Evolutionary conservation across 2,797 vertebrate genomes (phyloP).

Genomic region (Atherinosoma microstoma): DNA sequence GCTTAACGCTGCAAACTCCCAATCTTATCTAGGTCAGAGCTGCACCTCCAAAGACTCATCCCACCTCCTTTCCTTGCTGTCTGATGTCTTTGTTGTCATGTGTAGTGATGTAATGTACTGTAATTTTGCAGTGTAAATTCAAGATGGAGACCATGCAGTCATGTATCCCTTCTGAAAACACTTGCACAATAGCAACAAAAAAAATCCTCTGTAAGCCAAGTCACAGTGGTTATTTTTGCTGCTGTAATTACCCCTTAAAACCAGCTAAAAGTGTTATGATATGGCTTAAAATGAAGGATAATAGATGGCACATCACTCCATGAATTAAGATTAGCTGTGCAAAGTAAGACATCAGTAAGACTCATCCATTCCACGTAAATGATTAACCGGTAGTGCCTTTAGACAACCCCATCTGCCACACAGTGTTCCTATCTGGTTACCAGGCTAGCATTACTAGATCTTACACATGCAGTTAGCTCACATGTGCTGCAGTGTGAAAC

Average conservation of each 20-base stretch:
- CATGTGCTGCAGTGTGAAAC: slow-evolving; percentile 35
- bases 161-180: slow-evolving; percentile 20
- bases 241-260: slow-evolving; percentile 26
- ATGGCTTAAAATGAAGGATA: not conserved
- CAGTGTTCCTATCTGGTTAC: slow-evolving; percentile 73
- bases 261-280: not conserved
- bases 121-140: slow-evolving; percentile 67
- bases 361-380: slow-evolving; percentile 50
- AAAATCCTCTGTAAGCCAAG: slow-evolving; percentile 24
- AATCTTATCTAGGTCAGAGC: slow-evolving; percentile 81
- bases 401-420: slow-evolving; percentile 39
- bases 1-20: slow-evolving; percentile 51
- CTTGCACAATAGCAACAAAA: slow-evolving; percentile 9
- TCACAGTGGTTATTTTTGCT: not conserved
- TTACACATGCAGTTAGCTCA: slow-evolving; percentile 48
- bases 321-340: not conserved
- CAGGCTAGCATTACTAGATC: slow-evolving; percentile 63
- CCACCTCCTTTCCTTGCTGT: slow-evolving; percentile 46
- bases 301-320: not conserved
- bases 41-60: slow-evolving; percentile 61
- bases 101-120: slow-evolving; percentile 75
- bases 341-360: slow-evolving; percentile 26
- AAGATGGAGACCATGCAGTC: slow-evolving; percentile 58
- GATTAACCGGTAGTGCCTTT: slow-evolving; percentile 52
- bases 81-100: slow-evolving; percentile 67